Evolutionary conservation across 2,888 invertebrate species (phyloP).

Genomic region (Eugnorisma glareosa): DNA sequence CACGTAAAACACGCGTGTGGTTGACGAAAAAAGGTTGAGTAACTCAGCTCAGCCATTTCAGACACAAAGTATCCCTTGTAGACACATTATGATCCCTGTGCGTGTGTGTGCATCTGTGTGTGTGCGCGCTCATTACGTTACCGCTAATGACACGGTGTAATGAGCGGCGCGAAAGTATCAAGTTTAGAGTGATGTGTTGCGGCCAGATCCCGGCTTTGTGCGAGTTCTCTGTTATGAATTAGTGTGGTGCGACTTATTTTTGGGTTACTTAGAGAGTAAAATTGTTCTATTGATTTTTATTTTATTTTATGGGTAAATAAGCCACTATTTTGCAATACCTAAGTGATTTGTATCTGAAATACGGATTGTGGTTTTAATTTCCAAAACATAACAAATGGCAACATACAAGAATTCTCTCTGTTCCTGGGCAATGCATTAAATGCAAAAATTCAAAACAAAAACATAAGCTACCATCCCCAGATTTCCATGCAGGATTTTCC

Average conservation of each 20-base stretch:
- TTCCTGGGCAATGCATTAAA: neutral
- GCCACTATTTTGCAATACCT: neutral
- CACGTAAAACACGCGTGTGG: constrained; percentile 34
- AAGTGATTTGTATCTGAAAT: neutral
- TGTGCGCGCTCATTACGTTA: constrained; percentile 56
- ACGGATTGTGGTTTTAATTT: neutral
- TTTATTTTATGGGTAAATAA: neutral
- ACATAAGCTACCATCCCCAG: neutral
- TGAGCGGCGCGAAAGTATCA: constrained; percentile 62
- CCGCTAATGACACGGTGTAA: constrained; percentile 66
- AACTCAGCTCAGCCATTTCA: constrained; percentile 43
- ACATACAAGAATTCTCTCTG: neutral
- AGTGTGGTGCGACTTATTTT: constrained; percentile 43
- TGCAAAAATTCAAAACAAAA: neutral
- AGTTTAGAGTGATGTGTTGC: constrained; percentile 62
- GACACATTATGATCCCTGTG: constrained; percentile 56
- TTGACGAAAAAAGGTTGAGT: constrained; percentile 46
- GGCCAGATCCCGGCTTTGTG: constrained; percentile 42
- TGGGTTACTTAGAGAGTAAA: constrained; percentile 1
- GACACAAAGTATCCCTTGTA: constrained; percentile 57
- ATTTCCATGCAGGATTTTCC: neutral
- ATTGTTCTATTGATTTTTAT: neutral
- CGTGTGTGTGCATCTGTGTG: constrained; percentile 11
- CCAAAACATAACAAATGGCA: neutral
- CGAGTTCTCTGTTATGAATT: constrained; percentile 53